Conservation (phyloP, 2,797 vertebrate species). For the Chaetodon trifasciatus region DNA sequence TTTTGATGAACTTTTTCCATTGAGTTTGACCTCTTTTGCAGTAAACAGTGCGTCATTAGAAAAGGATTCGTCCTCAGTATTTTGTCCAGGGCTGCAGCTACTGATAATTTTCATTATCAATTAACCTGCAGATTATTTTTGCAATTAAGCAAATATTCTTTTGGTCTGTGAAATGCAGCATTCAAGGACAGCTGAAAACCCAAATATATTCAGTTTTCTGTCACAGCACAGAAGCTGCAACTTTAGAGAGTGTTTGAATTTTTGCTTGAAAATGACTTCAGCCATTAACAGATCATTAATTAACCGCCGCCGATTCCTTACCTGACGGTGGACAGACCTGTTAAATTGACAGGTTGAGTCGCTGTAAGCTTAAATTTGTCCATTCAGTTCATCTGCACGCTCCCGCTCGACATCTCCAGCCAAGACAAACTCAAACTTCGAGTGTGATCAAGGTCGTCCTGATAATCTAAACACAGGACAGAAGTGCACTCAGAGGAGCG, state of each 20-base stretch:
- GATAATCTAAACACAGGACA: constrained; percentile 44
- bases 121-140: too few species aligned
- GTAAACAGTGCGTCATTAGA: background rate
- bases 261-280: background rate
- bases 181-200: background rate
- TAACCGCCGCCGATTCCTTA: background rate
- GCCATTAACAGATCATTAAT: background rate
- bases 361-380: background rate
- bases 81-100: background rate
- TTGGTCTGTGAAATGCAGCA: too few species aligned
- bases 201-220: background rate
- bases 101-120: background rate
- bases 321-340: background rate
- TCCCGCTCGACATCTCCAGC: background rate
- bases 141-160: too few species aligned
- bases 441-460: constrained; percentile 57
- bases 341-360: background rate
- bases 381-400: background rate
- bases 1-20: background rate
- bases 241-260: background rate
- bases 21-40: background rate
- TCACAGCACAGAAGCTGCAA: background rate
- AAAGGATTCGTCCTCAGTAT: background rate
- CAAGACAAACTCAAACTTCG: constrained; percentile 19
- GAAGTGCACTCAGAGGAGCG: constrained; percentile 38